These are phyloP conservation scores for Sapayoa aenigma DNA, from an alignment of 2,113 vertebrate genomes.

Conservation along the genomic window DNA sequence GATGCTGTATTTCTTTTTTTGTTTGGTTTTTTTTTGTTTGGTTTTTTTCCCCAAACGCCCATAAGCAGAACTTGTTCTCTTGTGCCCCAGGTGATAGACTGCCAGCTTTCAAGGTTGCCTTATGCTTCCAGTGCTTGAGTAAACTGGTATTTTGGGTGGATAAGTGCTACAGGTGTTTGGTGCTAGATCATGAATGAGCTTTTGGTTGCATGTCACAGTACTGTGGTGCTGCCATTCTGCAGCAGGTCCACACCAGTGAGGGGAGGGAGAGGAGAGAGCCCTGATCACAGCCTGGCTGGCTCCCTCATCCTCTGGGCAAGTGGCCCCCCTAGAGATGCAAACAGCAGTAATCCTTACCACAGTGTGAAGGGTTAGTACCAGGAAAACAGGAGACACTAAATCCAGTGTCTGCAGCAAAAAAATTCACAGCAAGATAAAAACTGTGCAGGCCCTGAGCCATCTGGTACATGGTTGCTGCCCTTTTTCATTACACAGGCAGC, in stretches of 20 bases:
- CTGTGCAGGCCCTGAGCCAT: background rate
- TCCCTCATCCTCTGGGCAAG: background rate
- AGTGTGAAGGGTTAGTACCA: background rate
- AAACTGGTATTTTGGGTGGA: background rate
- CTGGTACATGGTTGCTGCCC: background rate
- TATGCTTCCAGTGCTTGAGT: background rate
- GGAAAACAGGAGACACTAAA: background rate
- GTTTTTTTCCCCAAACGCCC: no score
- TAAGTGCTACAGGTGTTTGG: background rate
- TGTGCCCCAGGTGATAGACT: background rate
- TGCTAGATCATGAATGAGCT: background rate
- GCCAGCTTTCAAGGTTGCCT: background rate
- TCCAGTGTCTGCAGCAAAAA: accelerated
- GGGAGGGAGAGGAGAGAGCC: background rate
- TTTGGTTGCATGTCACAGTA: background rate
- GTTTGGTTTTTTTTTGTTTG: no score
- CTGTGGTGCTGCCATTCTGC: accelerated
- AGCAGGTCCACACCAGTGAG: background rate
- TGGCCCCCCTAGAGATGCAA: background rate
- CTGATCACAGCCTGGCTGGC: background rate
- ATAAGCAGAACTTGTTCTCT: background rate
- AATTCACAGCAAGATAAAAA: background rate
- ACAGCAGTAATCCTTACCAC: background rate
- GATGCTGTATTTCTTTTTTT: background rate
- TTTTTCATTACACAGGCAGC: background rate